Conservation (phyloP, 2,113 vertebrate genomes). For the Tupaia chinensis region DNA sequence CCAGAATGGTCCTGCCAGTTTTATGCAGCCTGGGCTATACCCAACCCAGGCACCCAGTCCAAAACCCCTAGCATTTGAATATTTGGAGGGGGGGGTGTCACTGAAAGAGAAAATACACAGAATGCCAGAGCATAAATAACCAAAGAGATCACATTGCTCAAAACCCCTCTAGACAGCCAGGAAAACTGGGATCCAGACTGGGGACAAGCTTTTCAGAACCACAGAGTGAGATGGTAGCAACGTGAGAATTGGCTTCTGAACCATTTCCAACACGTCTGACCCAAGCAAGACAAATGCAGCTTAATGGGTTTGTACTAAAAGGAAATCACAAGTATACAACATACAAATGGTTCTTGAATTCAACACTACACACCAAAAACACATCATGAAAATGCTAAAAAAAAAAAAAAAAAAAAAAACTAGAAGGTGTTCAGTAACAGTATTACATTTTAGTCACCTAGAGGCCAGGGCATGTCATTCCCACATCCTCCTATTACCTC, state of each 20-base stretch:
- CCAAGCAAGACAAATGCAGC: constrained; percentile 17
- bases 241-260: not conserved
- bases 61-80: not conserved
- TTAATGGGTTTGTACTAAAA: not conserved
- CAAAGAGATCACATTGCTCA: not conserved
- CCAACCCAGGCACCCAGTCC: not conserved
- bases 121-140: not conserved
- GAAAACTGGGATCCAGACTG: not conserved
- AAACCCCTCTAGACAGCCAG: not conserved
- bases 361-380: not conserved
- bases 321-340: not conserved
- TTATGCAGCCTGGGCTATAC: not conserved
- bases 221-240: not conserved
- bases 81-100: not conserved
- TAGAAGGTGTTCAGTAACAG: not conserved
- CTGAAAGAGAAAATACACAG: not conserved
- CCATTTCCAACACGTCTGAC: not conserved
- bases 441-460: not conserved
- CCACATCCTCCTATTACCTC: not conserved
- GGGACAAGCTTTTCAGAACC: not conserved
- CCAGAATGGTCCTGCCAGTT: not conserved
- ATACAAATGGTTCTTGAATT: not conserved
- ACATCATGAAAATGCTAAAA: not conserved
- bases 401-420: not conserved
- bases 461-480: not conserved